Conservation (phyloP, 1,140 invertebrate genomes). For the Drosophila sp. region DNA sequence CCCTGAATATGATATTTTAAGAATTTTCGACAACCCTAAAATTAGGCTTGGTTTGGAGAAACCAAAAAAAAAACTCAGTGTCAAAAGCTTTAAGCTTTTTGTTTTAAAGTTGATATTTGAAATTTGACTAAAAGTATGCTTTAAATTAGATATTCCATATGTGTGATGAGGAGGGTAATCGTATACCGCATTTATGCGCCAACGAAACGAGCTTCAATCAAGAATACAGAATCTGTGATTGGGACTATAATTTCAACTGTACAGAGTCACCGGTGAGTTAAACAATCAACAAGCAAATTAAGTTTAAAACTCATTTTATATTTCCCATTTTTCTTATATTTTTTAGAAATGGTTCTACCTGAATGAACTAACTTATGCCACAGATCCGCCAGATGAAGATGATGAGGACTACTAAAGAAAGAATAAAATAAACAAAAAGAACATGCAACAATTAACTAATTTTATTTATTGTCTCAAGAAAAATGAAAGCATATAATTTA, state of each 20-base stretch:
- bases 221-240: conserved; percentile 86
- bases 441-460: conserved; percentile 11
- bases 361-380: conserved; percentile 86
- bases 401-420: conserved; percentile 78
- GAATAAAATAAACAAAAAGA: conserved; percentile 68
- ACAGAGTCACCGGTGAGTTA: conserved; percentile 83
- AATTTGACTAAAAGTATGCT: conserved; percentile 57
- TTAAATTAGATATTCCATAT: conserved; percentile 85
- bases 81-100: no score
- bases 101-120: neutral
- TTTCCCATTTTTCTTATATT: neutral
- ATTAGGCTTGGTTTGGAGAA: no score
- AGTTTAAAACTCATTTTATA: neutral
- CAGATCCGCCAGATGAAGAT: conserved; percentile 85
- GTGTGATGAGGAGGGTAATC: conserved; percentile 86
- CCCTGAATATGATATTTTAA: no score
- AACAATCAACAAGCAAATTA: no score
- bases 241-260: conserved; percentile 86
- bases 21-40: no score
- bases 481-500: conserved; percentile 63
- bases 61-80: no score
- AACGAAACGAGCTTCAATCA: conserved; percentile 87
- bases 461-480: conserved; percentile 16
- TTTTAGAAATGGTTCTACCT: conserved; percentile 85
- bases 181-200: conserved; percentile 86